These are phyloP conservation scores for Lacerta viridis DNA, from an alignment of 2,797 vertebrate species.

Conservation along the genomic window DNA sequence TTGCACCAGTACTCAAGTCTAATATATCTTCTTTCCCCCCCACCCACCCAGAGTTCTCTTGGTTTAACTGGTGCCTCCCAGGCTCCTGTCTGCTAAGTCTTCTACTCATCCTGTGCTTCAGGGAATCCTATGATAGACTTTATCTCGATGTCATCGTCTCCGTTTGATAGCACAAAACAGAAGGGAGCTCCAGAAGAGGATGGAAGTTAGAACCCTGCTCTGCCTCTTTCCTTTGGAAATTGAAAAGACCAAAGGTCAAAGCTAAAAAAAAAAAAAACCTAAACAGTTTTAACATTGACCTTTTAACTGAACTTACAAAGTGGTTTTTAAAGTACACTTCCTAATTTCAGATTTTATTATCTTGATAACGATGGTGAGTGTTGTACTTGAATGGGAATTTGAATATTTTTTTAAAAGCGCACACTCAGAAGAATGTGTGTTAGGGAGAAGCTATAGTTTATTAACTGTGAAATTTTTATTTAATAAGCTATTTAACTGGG, in stretches of 20 bases:
- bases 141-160: constrained; percentile 97
- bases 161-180: constrained; percentile 79
- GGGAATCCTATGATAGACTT: constrained; percentile 97
- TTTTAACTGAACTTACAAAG: constrained; percentile 63
- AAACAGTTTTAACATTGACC: constrained; percentile 52
- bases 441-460: constrained; percentile 43
- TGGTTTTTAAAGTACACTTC: constrained; percentile 44
- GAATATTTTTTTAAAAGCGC: constrained; percentile 50
- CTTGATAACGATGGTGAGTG: constrained; percentile 43
- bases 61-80: constrained; percentile 98
- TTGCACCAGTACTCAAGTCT: not conserved
- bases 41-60: constrained; percentile 88
- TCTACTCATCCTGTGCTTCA: constrained; percentile 94
- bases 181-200: constrained; percentile 62
- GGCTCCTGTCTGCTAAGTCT: constrained; percentile 96
- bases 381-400: constrained; percentile 57
- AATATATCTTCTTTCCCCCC: constrained; percentile 62
- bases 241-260: constrained; percentile 78
- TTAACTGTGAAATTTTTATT: constrained; percentile 59
- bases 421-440: constrained; percentile 31
- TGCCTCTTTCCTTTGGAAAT: constrained; percentile 75
- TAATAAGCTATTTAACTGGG: constrained; percentile 59
- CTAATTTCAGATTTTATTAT: constrained; percentile 61
- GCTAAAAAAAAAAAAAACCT: constrained; percentile 46
- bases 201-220: constrained; percentile 63